Percentiles rank a stretch among this genome's conserved stretches.
These are phyloP conservation scores for Smutsia gigantea DNA, from an alignment of 2,797 vertebrate genomes.

Conservation along the genomic window DNA sequence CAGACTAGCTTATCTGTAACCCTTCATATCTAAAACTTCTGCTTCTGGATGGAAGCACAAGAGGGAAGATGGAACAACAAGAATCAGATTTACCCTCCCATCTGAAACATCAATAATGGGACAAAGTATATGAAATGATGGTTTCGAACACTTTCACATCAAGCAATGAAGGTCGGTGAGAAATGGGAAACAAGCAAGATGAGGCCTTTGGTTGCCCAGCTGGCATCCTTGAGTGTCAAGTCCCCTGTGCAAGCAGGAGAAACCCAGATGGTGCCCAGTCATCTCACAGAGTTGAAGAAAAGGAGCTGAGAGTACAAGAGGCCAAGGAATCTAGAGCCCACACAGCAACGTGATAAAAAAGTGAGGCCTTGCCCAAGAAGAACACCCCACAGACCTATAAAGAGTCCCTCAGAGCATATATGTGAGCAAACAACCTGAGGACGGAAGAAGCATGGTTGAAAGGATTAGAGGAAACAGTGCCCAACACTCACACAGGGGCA, in stretches of 20 bases:
- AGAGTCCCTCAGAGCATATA: not conserved
- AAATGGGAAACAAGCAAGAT: not conserved
- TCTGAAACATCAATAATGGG: not conserved
- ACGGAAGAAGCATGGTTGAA: not conserved
- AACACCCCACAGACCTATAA: not conserved
- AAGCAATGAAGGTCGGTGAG: not conserved
- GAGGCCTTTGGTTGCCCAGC: not conserved
- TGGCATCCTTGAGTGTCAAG: not conserved
- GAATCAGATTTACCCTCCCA: not conserved
- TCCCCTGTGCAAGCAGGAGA: not conserved
- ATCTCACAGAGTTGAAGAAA: not conserved
- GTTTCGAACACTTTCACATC: not conserved
- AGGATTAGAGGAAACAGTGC: not conserved
- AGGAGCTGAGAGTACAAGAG: not conserved
- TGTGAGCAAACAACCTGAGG: not conserved
- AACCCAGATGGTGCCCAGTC: not conserved
- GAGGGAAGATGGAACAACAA: not conserved
- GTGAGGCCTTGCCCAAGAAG: not conserved
- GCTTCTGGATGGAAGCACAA: not conserved
- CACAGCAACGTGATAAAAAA: not conserved
- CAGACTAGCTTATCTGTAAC: not conserved
- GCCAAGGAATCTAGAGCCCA: not conserved
- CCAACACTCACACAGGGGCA: not conserved
- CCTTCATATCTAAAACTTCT: not conserved
- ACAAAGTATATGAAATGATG: not conserved